These are phyloP conservation scores for Teleogryllus oceanicus DNA, from an alignment of 2,888 invertebrate genomes.

Conservation along the genomic window DNA sequence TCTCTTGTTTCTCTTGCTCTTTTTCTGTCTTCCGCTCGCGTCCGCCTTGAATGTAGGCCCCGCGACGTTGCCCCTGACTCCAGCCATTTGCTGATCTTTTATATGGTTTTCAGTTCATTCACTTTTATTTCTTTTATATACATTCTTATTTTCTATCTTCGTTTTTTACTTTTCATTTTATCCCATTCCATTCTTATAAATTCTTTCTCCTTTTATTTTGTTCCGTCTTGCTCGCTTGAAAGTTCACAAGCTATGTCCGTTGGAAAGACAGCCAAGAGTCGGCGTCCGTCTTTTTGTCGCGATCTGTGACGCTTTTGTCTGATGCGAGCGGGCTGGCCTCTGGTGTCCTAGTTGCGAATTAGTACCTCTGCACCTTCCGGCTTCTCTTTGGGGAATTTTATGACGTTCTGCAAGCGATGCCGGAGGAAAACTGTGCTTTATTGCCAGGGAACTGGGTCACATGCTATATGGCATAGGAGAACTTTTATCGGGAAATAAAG, in stretches of 20 bases:
- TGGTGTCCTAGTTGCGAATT: not conserved
- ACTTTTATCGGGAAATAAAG: too few relatives aligned
- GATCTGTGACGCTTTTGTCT: not conserved
- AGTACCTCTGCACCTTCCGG: not conserved
- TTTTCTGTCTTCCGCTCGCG: not conserved
- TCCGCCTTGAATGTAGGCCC: not conserved
- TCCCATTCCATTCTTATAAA: constrained; percentile 30
- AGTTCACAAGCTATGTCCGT: constrained; percentile 7
- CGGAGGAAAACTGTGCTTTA: too few relatives aligned
- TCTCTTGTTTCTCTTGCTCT: not conserved
- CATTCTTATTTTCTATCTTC: constrained; percentile 11
- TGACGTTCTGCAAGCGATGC: too few relatives aligned
- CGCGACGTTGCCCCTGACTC: not conserved
- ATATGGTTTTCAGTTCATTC: constrained; percentile 36
- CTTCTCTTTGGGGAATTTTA: too few relatives aligned
- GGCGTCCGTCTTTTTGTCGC: not conserved
- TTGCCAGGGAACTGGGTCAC: too few relatives aligned
- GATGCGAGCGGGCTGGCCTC: not conserved
- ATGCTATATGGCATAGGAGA: too few relatives aligned
- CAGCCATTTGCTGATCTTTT: constrained; percentile 30
- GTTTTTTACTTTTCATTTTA: constrained; percentile 23
- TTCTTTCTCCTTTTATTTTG: constrained; percentile 23
- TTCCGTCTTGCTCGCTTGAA: not conserved
- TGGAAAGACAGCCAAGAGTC: not conserved
- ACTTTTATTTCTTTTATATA: constrained; percentile 31